Evolutionary conservation across 30 jellyfish, hydroid and myxozoan genomes (phyloP).

Genomic region (Nemopilema nomurai): DNA sequence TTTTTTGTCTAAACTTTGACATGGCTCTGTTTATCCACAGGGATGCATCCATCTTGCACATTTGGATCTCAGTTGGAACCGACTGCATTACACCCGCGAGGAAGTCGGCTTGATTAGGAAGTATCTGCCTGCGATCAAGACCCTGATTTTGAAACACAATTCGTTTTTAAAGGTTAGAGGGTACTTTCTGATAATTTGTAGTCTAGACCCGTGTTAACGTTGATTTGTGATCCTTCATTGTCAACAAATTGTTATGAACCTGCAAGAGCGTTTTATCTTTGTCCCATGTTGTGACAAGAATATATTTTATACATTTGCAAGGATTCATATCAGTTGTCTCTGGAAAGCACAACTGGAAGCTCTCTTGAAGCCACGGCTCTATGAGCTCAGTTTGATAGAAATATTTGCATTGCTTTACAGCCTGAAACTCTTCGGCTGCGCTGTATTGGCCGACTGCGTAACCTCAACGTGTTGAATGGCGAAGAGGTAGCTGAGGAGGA

Average conservation of each 20-base stretch:
- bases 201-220: not conserved
- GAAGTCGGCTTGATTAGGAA: constrained; percentile 83
- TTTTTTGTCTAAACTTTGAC: not conserved
- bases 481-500: constrained; percentile 85
- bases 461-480: constrained; percentile 61
- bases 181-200: not conserved
- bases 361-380: too few relatives aligned
- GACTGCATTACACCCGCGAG: constrained; percentile 81
- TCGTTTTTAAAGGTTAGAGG: constrained; percentile 78
- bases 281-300: not conserved
- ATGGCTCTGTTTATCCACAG: constrained; percentile 14
- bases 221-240: not conserved
- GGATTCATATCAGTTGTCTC: too few relatives aligned
- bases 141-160: constrained; percentile 63
- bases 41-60: constrained; percentile 53
- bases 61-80: constrained; percentile 83
- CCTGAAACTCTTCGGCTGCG: constrained; percentile 80
- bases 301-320: too few relatives aligned
- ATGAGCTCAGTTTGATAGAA: not conserved
- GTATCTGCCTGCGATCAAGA: constrained; percentile 63
- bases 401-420: constrained; percentile 15
- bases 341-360: too few relatives aligned
- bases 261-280: not conserved
- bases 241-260: not conserved
- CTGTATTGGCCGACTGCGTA: constrained; percentile 86